Percentiles rank a stretch among this genome's conserved stretches.
These are phyloP conservation scores for Meteorus sp. DNA, from an alignment of 1,140 invertebrate species.

Conservation along the genomic window DNA sequence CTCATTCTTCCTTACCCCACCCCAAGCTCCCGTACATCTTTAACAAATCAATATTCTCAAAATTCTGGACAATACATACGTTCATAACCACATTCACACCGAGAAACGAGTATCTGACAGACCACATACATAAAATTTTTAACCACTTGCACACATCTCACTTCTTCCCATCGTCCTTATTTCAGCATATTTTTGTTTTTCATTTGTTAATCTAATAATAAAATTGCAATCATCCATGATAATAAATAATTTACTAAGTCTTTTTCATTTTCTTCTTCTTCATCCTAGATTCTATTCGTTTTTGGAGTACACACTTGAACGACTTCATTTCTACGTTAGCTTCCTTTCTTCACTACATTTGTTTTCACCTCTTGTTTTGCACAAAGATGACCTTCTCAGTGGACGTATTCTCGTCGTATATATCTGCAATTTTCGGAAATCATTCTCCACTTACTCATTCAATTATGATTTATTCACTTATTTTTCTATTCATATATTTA, in stretches of 20 bases:
- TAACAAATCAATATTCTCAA: no score
- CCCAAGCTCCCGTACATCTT: no score
- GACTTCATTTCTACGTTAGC: background rate
- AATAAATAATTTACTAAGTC: conserved; percentile 57
- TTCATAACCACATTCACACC: no score
- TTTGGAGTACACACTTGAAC: background rate
- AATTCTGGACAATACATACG: no score
- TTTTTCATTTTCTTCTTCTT: conserved; percentile 29
- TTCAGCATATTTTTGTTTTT: conserved; percentile 7
- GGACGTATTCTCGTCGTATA: no score
- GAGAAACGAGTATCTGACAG: no score
- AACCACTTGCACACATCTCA: background rate
- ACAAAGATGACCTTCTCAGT: background rate
- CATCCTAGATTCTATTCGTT: background rate
- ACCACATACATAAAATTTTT: conserved; percentile 15
- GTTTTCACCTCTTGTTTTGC: background rate
- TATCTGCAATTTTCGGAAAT: background rate
- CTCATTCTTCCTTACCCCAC: no score
- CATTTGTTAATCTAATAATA: conserved; percentile 19
- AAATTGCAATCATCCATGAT: conserved; percentile 29
- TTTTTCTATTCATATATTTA: conserved; percentile 3
- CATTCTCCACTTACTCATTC: no score
- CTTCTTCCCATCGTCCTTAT: no score
- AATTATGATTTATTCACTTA: background rate
- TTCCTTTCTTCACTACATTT: background rate